phyloP scores from a whole-genome alignment of 2,113 vertebrate genomes.

The Ptilorrhoa leucosticta region DNA sequence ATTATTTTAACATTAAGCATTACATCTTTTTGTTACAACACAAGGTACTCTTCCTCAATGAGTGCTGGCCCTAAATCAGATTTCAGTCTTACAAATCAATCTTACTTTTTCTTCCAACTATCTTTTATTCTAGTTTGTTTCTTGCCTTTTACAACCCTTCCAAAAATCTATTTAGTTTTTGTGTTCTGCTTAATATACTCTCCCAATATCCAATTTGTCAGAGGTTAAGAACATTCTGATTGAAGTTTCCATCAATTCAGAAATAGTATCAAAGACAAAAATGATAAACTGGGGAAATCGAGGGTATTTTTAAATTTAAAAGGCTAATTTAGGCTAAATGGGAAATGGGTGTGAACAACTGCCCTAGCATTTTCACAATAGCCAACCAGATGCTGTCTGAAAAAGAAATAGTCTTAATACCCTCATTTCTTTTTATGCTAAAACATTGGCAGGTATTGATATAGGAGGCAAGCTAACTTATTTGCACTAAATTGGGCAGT shows the following conservation, averaged over 20 bases:
- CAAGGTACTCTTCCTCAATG: neutral
- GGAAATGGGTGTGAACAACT: neutral
- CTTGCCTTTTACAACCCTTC: neutral
- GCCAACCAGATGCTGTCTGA: neutral
- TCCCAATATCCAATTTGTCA: neutral
- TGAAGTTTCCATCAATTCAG: neutral
- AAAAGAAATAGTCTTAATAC: neutral
- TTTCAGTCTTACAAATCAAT: neutral
- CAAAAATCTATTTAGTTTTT: neutral
- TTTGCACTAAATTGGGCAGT: neutral
- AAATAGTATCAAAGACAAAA: neutral
- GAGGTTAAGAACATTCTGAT: neutral
- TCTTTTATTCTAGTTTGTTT: neutral
- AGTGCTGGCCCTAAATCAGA: neutral
- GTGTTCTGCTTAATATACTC: neutral
- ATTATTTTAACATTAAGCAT: neutral
- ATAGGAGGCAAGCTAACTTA: neutral
- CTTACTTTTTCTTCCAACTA: neutral
- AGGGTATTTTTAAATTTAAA: neutral
- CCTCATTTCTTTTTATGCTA: neutral
- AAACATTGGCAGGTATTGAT: neutral
- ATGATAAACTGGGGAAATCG: neutral
- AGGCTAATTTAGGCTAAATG: constrained; percentile 37
- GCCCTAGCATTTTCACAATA: neutral
- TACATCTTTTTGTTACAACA: neutral